phyloP scores from a whole-genome alignment of 2,113 vertebrate species.

The Egretta garzetta region DNA sequence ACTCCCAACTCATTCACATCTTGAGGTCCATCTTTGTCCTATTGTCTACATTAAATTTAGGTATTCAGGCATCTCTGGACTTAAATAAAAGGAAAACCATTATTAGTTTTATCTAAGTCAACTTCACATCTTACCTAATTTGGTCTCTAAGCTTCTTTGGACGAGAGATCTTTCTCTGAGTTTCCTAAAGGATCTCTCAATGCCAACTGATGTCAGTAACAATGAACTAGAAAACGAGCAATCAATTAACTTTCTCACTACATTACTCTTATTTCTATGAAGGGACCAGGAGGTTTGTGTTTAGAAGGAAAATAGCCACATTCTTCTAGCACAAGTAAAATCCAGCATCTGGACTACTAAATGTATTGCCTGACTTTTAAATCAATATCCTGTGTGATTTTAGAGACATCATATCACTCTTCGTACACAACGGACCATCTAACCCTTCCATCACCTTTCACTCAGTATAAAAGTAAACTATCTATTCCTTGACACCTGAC shows the following conservation, averaged over 20 bases:
- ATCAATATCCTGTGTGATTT: background rate
- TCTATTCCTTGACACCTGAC: background rate
- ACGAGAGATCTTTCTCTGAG: background rate
- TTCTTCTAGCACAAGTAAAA: background rate
- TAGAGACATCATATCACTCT: background rate
- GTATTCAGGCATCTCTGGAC: background rate
- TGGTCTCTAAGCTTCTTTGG: background rate
- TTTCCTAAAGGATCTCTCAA: conserved; percentile 35
- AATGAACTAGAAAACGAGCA: conserved; percentile 1
- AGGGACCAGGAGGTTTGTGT: background rate
- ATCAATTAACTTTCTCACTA: conserved; percentile 2
- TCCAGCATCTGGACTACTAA: background rate
- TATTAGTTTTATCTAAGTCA: background rate
- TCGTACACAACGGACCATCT: background rate
- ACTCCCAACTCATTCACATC: background rate
- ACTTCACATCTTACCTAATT: background rate
- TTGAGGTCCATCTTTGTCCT: background rate
- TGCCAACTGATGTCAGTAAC: background rate
- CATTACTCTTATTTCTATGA: background rate
- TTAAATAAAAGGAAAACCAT: background rate
- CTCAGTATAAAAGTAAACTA: background rate
- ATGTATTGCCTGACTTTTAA: background rate
- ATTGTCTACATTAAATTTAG: background rate
- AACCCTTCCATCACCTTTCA: background rate
- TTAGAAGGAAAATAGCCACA: background rate